Conservation (phyloP, 2,797 vertebrate species). For the Aselliscus stoliczkanus region DNA sequence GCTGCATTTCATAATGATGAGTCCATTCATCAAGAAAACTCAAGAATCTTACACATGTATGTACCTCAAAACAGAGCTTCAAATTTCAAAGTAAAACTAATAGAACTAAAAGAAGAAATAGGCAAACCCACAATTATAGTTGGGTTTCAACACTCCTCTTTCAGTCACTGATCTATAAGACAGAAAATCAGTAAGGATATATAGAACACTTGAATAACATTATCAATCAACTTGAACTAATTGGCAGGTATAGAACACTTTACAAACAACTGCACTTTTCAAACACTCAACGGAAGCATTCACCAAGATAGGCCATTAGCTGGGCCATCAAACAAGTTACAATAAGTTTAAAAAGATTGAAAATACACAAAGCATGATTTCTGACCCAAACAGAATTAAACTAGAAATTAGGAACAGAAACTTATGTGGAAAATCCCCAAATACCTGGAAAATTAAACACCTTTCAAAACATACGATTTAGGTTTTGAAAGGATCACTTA, state of each 20-base stretch:
- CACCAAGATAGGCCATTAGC: neutral
- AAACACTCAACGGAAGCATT: neutral
- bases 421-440: neutral
- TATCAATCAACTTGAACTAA: neutral
- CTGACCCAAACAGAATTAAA: neutral
- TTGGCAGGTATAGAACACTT: accelerated
- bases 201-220: neutral
- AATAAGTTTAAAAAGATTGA: neutral
- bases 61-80: neutral
- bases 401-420: neutral
- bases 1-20: neutral
- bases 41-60: neutral
- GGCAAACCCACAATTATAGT: neutral
- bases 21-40: neutral
- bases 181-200: neutral
- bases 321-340: too few relatives aligned
- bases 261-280: neutral
- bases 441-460: neutral
- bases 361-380: neutral
- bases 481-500: neutral
- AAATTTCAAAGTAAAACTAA: neutral
- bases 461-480: neutral
- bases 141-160: neutral
- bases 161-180: neutral
- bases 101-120: neutral